Base-by-base conservation (phyloP, 1,140 invertebrate species). In the Subanguina moxae region DNA sequence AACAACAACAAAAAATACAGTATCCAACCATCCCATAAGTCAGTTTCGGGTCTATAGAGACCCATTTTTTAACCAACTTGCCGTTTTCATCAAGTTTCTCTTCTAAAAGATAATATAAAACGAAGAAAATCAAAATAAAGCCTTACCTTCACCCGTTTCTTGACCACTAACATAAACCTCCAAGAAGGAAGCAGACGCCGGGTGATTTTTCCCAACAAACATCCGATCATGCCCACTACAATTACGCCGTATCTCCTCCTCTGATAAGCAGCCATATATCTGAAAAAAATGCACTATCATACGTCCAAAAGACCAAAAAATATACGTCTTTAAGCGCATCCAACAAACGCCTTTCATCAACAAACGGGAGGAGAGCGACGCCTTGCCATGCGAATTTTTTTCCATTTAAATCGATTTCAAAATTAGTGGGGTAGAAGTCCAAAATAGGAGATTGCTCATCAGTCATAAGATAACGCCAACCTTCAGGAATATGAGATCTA, bases 381-480 rank as follows among this genome's bases (percentile, higher is more conserved):
- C 95, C 95, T 86, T 97, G 94, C 95, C 95, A 99, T 61, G 94
- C 94, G 85, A 91, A 97, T 84, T 96, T 97, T 84, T 99, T 99
- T 19, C 96, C 96, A 86, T 99, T 99, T 57, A 99, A 84, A 86
- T 99, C 96, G 69, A 97, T 94, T 85, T 94, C 94, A 83, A 99
- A 99, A 82, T 98, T 92, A 82, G 89, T 89, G 0, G 96, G 96
- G 86, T 99, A 99, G 85, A 99, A 98, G 84, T 99, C 96, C 73
- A 98, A 96, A 56, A 99, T 97, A 0, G 90, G 84, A 0, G 94
- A 98, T 75, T 90, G 88, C 1, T 91, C 89, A 85, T 93, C 89
- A 59, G 85, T 89, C 96, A 99, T 99, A 21, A 98, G 87, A 63
- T 87, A 86, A n/a, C 90, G 91, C 92, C 94, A 99, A 1, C 92